These are phyloP conservation scores for Sorex maritimensis DNA, from an alignment of 2,797 vertebrate genomes.

Conservation along the genomic window DNA sequence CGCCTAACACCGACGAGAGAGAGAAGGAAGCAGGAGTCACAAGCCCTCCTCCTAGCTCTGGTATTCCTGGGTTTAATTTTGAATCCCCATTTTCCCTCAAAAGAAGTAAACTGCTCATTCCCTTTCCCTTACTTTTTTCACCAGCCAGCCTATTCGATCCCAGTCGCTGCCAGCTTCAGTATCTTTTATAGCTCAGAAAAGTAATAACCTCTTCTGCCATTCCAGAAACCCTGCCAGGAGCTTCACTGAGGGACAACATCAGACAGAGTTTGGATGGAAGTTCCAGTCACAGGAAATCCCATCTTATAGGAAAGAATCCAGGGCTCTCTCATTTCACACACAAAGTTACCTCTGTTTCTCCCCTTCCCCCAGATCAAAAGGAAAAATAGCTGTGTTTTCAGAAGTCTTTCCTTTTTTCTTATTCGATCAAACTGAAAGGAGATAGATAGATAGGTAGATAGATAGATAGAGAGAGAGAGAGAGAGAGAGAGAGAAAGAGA, in stretches of 20 bases:
- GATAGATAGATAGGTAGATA: too few species aligned
- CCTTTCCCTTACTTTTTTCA: neutral
- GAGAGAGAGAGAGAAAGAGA: too few species aligned
- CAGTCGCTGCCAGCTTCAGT: neutral
- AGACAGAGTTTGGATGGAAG: slow-evolving; percentile 37
- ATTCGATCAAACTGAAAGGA: too few species aligned
- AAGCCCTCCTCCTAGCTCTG: neutral
- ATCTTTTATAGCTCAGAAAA: slow-evolving; percentile 25
- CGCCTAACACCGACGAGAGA: neutral
- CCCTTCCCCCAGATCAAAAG: too few species aligned
- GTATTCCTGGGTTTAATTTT: neutral
- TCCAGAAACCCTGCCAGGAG: neutral
- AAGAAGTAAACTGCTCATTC: neutral
- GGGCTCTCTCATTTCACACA: too few species aligned
- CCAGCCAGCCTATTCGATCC: neutral
- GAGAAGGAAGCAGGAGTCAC: neutral
- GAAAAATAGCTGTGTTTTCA: too few species aligned
- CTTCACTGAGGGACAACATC: neutral
- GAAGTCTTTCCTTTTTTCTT: too few species aligned
- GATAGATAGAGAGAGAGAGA: too few species aligned
- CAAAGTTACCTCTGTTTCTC: too few species aligned
- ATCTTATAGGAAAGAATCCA: too few species aligned
- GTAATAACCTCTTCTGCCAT: neutral
- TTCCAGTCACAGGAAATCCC: neutral
- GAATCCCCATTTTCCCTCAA: slow-evolving; percentile 52